phyloP scores from a whole-genome alignment of 2,113 vertebrate genomes.

The Motacilla tschutschensis region DNA sequence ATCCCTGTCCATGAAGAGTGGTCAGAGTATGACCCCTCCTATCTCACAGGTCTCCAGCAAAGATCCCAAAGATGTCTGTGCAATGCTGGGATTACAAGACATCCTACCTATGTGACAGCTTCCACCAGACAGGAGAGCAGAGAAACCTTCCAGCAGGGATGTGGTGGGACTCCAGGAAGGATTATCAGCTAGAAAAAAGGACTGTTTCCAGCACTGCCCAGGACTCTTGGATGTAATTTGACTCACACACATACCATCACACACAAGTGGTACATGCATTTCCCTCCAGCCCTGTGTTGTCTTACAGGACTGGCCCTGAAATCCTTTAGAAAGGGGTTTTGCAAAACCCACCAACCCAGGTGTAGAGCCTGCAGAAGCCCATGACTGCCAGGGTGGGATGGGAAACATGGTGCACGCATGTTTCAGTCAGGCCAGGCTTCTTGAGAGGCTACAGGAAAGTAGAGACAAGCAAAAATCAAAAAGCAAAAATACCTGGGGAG shows the following conservation, averaged over 20 bases:
- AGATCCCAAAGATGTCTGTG: neutral
- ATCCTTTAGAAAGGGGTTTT: neutral
- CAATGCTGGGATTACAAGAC: accelerated
- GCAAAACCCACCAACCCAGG: neutral
- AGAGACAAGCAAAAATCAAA: neutral
- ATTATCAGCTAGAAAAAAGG: neutral
- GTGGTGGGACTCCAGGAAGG: neutral
- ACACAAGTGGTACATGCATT: accelerated
- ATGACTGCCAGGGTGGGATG: neutral
- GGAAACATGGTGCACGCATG: accelerated
- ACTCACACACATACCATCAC: neutral
- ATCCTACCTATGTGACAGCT: neutral
- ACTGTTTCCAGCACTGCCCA: neutral
- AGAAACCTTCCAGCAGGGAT: neutral
- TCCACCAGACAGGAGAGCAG: neutral
- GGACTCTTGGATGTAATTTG: neutral
- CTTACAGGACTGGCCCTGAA: neutral
- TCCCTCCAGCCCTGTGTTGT: neutral
- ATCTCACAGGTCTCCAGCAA: neutral
- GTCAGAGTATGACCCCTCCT: neutral
- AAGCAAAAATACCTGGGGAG: neutral
- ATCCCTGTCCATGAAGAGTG: neutral
- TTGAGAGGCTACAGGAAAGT: neutral
- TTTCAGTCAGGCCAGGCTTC: neutral
- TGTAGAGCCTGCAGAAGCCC: neutral